A percentile compares a stretch with the other conserved stretches of the same genome.
Evolutionary conservation across 2,888 invertebrate species (phyloP).

Genomic region (Leptopilina drosophilae): DNA sequence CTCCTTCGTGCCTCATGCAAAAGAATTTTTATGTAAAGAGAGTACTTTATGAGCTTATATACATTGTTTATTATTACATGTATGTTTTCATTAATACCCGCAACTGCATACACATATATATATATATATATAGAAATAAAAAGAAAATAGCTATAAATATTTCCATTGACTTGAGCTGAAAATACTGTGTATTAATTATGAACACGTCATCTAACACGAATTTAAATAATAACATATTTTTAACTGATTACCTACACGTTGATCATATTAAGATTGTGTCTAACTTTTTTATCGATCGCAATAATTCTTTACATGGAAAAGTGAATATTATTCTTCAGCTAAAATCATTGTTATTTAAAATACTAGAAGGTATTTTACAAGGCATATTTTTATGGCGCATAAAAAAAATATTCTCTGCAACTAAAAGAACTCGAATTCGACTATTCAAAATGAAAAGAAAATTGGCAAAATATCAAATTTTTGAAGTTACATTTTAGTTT

Average conservation of each 20-base stretch:
- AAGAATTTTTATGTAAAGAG: slow-evolving; percentile 5
- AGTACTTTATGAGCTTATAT: slow-evolving; percentile 3
- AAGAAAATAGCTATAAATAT: neutral
- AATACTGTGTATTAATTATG: slow-evolving; percentile 3
- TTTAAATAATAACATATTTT: slow-evolving; percentile 33
- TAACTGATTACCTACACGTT: slow-evolving; percentile 9
- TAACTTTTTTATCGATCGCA: slow-evolving; percentile 3
- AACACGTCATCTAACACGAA: neutral
- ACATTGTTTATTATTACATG: no score
- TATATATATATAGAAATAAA: no score
- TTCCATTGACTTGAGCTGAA: neutral
- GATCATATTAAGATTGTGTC: neutral
- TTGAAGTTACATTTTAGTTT: no score
- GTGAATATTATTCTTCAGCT: neutral
- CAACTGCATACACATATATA: no score
- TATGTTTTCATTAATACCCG: no score
- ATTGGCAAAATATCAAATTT: no score
- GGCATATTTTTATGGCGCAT: no score
- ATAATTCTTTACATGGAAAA: neutral
- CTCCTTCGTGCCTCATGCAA: slow-evolving; percentile 53
- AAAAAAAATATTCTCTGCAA: no score
- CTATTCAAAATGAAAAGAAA: no score
- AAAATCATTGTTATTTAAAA: neutral
- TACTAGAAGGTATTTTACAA: no score
- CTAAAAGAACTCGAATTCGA: no score